Percentiles rank a stretch among this genome's conserved stretches.
Conservation (phyloP, 2,113 vertebrate species). For the Gallinago media region DNA sequence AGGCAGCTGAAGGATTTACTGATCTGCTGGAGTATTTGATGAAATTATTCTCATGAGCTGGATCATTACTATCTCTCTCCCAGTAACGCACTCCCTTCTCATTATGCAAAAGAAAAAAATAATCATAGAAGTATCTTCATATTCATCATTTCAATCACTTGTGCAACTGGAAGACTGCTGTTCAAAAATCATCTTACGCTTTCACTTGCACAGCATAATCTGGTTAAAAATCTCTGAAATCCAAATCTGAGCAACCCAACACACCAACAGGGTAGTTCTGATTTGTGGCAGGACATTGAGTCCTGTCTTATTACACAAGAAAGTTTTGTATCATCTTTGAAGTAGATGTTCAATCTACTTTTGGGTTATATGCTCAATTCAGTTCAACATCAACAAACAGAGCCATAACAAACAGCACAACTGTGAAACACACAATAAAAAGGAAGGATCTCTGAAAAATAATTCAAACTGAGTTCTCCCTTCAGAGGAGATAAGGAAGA, state of each 20-base stretch:
- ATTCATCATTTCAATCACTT: not conserved
- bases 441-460: not conserved
- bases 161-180: not conserved
- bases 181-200: not conserved
- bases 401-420: not conserved
- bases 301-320: not conserved
- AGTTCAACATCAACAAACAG: not conserved
- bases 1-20: constrained; percentile 37
- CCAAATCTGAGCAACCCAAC: not conserved
- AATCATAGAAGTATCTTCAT: not conserved
- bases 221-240: not conserved
- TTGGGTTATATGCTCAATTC: not conserved
- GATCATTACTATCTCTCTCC: not conserved
- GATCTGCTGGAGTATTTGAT: constrained; percentile 30
- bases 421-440: not conserved
- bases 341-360: not conserved
- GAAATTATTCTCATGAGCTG: constrained; percentile 9
- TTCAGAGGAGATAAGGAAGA: not conserved
- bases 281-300: not conserved
- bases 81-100: not conserved
- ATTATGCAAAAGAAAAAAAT: not conserved
- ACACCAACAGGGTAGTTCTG: not conserved
- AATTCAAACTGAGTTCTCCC: not conserved
- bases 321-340: not conserved
- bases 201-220: not conserved